Evolutionary conservation across 2,113 vertebrate species (phyloP), one percentile per base, ranked within the genome.

Genomic region (Uria lomvia): DNA sequence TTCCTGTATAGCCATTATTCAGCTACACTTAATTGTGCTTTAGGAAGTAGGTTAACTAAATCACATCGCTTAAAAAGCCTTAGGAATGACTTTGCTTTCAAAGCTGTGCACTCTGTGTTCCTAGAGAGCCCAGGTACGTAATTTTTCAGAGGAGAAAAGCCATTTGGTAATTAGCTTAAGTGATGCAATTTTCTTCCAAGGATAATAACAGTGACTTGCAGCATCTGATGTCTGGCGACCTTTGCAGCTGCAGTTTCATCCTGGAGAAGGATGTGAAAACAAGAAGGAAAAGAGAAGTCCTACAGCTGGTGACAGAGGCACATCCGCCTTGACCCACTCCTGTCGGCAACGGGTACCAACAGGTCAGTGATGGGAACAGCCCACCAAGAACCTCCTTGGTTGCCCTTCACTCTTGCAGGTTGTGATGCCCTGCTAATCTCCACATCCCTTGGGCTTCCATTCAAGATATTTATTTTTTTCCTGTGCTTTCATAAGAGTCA

Each of bases 161-260:
- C 83, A 90, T 81, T 52, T 78, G 45, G 66, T 63, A 86, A 71
- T 90, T 82, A 95, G 52, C 66, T 88, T 62, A 92, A 95, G 71
- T 58, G 83, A 85, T 86, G 53, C 40, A 47, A 91, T 82, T 87
- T 90, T 66, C 86, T 91, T 78, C 47, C 85, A 71, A 60, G 75
- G 67, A 70, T 80, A 81, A 88, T 12, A 80, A 65, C 81, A 34
- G 29, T 18, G 40, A 75, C 79, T 56, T 36, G 62, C 72, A 68
- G 36, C 63, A 45, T 32, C 70, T 66, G 67, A 78, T 1, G 4
- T 24, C 88, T 80, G 74, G 59, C 0, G 42, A 95, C 83, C 89
- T 91, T 86, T 92, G 86, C 79, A 84, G 52, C 78, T 88, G 80
- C 73, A 90, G 81, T 55, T 90, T 59, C 66, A 23, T 29, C 56